These are phyloP conservation scores for Tenthredo distinguenda DNA, from an alignment of 2,888 invertebrate genomes.

Conservation along the genomic window DNA sequence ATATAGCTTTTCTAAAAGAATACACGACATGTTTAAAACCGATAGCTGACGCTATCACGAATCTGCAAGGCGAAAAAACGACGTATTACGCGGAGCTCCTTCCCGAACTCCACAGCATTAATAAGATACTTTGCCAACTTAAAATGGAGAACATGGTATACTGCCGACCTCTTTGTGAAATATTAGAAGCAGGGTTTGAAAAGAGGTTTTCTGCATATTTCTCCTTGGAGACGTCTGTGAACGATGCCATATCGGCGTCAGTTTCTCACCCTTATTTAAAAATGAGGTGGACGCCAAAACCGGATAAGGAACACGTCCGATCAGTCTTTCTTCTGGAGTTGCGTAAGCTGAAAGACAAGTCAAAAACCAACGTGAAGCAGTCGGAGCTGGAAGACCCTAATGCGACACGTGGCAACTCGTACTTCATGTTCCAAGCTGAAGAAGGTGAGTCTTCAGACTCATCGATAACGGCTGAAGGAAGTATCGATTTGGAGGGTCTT, in stretches of 20 bases:
- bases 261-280: conserved; percentile 49
- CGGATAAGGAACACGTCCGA: conserved; percentile 35
- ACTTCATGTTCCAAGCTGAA: no score
- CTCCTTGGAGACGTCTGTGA: conserved; percentile 42
- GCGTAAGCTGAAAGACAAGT: conserved; percentile 10
- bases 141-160: conserved; percentile 52
- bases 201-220: conserved; percentile 44
- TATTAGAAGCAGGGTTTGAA: conserved; percentile 49
- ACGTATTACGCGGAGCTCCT: conserved; percentile 53
- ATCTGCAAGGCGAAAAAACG: conserved; percentile 52
- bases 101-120: conserved; percentile 53
- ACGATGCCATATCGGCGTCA: conserved; percentile 50
- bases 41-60: conserved; percentile 46
- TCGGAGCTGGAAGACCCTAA: neutral
- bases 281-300: conserved; percentile 55
- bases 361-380: conserved; percentile 10
- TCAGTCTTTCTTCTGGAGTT: neutral
- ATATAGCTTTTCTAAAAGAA: conserved; percentile 54
- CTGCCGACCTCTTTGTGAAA: conserved; percentile 43
- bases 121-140: conserved; percentile 41
- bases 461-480: no score
- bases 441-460: no score
- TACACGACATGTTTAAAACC: conserved; percentile 49
- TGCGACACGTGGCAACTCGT: no score
- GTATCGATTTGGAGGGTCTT: no score